These are phyloP conservation scores for Solenopsis invicta DNA, from an alignment of 1,140 invertebrate genomes.

Conservation along the genomic window DNA sequence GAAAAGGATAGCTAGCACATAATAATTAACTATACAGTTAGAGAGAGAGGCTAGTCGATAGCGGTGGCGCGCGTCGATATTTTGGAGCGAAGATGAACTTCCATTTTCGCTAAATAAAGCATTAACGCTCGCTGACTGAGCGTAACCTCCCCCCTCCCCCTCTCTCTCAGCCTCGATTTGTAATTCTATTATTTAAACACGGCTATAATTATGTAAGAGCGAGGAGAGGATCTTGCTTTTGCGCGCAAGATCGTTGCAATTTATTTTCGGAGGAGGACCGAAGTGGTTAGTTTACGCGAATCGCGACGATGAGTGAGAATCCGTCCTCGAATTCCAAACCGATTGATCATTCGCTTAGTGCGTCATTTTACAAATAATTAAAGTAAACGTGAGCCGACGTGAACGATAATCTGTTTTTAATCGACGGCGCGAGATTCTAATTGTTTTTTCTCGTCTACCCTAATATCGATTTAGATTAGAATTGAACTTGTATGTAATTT, in stretches of 20 bases:
- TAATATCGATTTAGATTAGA: neutral
- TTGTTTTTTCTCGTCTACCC: neutral
- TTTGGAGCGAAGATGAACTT: slow-evolving; percentile 39
- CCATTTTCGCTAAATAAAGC: slow-evolving; percentile 45
- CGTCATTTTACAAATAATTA: neutral
- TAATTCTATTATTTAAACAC: slow-evolving; percentile 36
- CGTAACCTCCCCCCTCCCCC: no score
- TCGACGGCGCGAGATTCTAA: neutral
- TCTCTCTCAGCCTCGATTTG: slow-evolving; percentile 5
- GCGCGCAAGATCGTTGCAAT: slow-evolving; percentile 30
- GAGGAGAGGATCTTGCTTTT: slow-evolving; percentile 41
- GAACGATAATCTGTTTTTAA: neutral
- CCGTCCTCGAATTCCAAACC: slow-evolving; percentile 20
- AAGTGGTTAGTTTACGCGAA: slow-evolving; percentile 56
- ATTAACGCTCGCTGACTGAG: neutral
- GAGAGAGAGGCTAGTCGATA: slow-evolving; percentile 3
- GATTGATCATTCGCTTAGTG: slow-evolving; percentile 32
- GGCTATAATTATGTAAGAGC: slow-evolving; percentile 58
- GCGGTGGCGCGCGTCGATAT: neutral
- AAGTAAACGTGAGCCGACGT: neutral
- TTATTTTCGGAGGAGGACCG: slow-evolving; percentile 70
- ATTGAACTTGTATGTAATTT: neutral
- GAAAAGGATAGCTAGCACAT: neutral
- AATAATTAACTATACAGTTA: slow-evolving; percentile 44
- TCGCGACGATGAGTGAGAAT: slow-evolving; percentile 23